Conservation (phyloP, 2,113 vertebrate species). For the Callionymus lyra region DNA sequence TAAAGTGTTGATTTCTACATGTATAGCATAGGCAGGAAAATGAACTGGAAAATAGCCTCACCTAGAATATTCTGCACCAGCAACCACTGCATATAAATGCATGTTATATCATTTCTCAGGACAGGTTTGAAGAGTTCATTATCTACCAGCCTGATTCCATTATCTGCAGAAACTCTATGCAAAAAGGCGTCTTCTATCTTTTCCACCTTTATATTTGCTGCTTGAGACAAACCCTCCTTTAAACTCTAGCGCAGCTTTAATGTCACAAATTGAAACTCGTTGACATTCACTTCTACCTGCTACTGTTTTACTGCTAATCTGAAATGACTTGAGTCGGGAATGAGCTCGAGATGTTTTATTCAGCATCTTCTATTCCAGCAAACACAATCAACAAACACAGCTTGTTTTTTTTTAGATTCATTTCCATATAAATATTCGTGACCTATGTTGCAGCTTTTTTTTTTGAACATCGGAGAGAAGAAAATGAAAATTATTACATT, state of each 20-base stretch:
- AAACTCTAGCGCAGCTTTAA: slow-evolving; percentile 7
- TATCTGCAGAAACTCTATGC: no score
- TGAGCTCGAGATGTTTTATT: slow-evolving; percentile 34
- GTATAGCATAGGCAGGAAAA: no score
- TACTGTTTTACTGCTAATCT: slow-evolving; percentile 37
- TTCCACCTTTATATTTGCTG: not conserved
- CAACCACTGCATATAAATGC: no score
- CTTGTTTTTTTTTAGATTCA: slow-evolving; percentile 48
- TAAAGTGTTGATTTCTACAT: no score
- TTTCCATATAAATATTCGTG: slow-evolving; percentile 56
- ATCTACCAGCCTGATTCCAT: no score
- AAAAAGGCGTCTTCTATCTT: not conserved
- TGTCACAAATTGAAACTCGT: slow-evolving; percentile 14
- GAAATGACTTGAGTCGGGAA: slow-evolving; percentile 35
- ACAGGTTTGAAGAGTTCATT: no score
- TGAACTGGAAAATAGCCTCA: no score
- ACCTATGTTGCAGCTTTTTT: no score
- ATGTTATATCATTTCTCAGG: no score
- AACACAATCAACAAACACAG: slow-evolving; percentile 18
- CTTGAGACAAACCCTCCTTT: slow-evolving; percentile 2
- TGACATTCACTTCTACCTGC: slow-evolving; percentile 28
- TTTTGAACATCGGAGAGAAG: slow-evolving; percentile 21
- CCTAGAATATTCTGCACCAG: no score
- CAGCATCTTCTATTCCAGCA: slow-evolving; percentile 28
- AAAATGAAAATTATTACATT: slow-evolving; percentile 39